Percentiles rank a stretch among this genome's conserved stretches.
Evolutionary conservation across 2,797 vertebrate species (phyloP).

Genomic region (Onychomys leucogaster): DNA sequence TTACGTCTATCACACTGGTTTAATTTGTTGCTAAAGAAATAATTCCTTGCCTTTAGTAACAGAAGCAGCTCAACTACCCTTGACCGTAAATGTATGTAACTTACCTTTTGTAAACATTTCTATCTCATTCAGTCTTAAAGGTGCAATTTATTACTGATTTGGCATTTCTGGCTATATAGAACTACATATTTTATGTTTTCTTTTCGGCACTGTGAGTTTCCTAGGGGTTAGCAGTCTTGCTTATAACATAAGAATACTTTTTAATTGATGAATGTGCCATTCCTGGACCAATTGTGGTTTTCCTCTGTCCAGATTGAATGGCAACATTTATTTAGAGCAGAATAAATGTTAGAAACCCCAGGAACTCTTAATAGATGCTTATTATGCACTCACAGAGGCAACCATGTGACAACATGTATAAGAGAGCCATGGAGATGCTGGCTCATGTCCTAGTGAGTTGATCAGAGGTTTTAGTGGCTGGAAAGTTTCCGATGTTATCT

Average conservation of each 20-base stretch:
- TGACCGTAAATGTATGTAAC: conserved; percentile 78
- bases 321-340: conserved; percentile 72
- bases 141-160: conserved; percentile 80
- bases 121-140: conserved; percentile 73
- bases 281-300: conserved; percentile 67
- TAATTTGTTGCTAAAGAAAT: conserved; percentile 82
- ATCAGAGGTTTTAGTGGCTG: conserved; percentile 74
- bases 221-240: conserved; percentile 73
- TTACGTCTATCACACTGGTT: conserved; percentile 81
- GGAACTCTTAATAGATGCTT: conserved; percentile 62
- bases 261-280: conserved; percentile 69
- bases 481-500: conserved; percentile 70
- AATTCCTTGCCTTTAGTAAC: conserved; percentile 77
- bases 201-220: conserved; percentile 72
- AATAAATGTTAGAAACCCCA: conserved; percentile 67
- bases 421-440: conserved; percentile 60
- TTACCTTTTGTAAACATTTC: conserved; percentile 79
- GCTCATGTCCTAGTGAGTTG: conserved; percentile 57
- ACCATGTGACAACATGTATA: conserved; percentile 65
- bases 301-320: conserved; percentile 69
- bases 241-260: conserved; percentile 76
- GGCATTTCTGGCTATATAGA: conserved; percentile 70
- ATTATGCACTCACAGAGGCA: conserved; percentile 67
- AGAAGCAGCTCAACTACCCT: conserved; percentile 77
- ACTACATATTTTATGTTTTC: conserved; percentile 72